Percentiles rank a stretch among this genome's conserved stretches.
Evolutionary conservation across 2,888 invertebrate genomes (phyloP).

Genomic region (Nephrotoma guestfalica): DNA sequence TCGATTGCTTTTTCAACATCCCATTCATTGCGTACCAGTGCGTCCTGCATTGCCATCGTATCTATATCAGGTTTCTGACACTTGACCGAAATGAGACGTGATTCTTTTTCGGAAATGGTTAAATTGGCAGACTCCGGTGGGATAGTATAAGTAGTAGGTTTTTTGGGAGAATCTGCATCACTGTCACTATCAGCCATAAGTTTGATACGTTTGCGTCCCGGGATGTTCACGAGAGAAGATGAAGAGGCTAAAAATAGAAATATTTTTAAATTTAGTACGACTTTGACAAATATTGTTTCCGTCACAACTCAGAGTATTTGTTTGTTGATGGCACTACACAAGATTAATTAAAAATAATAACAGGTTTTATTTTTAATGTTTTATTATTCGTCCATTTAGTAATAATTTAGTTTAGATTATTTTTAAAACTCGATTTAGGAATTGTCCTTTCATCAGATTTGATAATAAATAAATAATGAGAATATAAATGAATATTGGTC

Average conservation of each 20-base stretch:
- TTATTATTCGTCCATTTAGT: too few species aligned
- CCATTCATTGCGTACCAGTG: slow-evolving; percentile 30
- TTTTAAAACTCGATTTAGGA: too few species aligned
- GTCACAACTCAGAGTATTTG: too few species aligned
- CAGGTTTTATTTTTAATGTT: too few species aligned
- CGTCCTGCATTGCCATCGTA: slow-evolving; percentile 31
- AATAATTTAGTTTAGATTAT: too few species aligned
- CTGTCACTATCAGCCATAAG: slow-evolving; percentile 29
- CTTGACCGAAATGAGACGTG: slow-evolving; percentile 27
- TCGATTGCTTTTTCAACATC: slow-evolving; percentile 27
- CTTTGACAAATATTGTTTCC: too few species aligned
- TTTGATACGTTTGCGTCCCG: slow-evolving; percentile 30
- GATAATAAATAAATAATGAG: too few species aligned
- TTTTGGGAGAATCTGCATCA: slow-evolving; percentile 17
- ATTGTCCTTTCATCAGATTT: too few species aligned
- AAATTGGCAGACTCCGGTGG: slow-evolving; percentile 14
- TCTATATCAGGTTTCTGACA: slow-evolving; percentile 25
- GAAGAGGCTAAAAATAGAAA: not conserved
- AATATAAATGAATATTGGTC: too few species aligned
- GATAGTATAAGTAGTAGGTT: slow-evolving; percentile 20
- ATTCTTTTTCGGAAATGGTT: slow-evolving; percentile 27
- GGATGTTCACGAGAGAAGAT: slow-evolving; percentile 13
- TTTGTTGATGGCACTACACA: too few species aligned
- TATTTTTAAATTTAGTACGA: too few species aligned
- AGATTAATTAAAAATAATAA: too few species aligned